Evolutionary conservation across 2,797 vertebrate genomes (phyloP), one percentile per base, ranked within the genome.

Genomic region (Hybognathus amarus): DNA sequence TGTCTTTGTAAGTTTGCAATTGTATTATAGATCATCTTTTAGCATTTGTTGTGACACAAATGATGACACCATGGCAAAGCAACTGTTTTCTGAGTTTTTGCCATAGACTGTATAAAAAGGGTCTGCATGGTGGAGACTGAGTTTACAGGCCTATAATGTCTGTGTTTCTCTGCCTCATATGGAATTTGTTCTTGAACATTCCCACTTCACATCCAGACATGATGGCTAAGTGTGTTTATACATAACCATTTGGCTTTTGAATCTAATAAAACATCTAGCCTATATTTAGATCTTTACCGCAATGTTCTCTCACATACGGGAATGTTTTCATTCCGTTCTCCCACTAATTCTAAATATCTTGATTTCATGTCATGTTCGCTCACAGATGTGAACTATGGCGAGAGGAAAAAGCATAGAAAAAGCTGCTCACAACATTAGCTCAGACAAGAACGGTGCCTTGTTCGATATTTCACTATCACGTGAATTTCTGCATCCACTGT

Each of bases 271-370:
- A 86, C 0, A 7, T 64, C 67, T 33, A 33, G n/a, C n/a, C n/a
- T 79, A 86, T 86, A 86, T 79, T 74, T 83, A 86, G 85, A 86
- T 24, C 59, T 85, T 78, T 59, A 79, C 63, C 47, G 80, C 76
- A 83, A 47, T 45, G 38, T 82, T 66, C 33, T 33, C 38, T 82
- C 59, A 33, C 30, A 33, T 33, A 33, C 30, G 4, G 30, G 30
- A 33, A 33, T 61, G 80, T 69, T 86, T 86, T 83, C 47, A 75
- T 79, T 73, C 69, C 38, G 9, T 73, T 83, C 69, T 22, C 27
- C 27, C 36, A 15, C 70, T 66, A 36, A 38, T 42, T 66, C 38
- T 12, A 33, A 74, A 86, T 79, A 63, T 67, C 59, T 82, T 42
- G n/a, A 66, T 78, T 70, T 61, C 38, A 42, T 18, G 68, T 67